A percentile compares a stretch with the other conserved stretches of the same genome.
These are phyloP conservation scores for Diadumene lineata DNA, from an alignment of 92 coral and sea anemone genomes.

Conservation along the genomic window DNA sequence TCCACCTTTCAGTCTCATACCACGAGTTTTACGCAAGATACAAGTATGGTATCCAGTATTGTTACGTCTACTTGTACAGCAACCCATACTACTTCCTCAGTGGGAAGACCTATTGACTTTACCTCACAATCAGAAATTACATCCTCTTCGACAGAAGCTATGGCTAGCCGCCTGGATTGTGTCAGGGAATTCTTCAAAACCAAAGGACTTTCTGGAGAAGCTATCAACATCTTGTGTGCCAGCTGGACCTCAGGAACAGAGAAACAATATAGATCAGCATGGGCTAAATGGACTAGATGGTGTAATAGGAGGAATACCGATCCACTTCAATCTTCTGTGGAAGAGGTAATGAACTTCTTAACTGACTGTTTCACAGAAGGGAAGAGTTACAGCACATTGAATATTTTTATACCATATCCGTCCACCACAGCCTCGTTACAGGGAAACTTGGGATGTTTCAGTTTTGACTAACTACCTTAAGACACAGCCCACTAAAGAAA, in stretches of 20 bases:
- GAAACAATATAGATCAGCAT: conserved; percentile 40
- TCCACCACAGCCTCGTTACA: conserved; percentile 29
- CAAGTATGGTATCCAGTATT: conserved; percentile 42
- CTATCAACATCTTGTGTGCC: conserved; percentile 30
- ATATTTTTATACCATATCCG: conserved; percentile 9
- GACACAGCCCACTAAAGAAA: conserved; percentile 3
- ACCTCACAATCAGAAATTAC: conserved; percentile 32
- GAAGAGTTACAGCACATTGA: conserved; percentile 38
- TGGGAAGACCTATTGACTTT: conserved; percentile 28
- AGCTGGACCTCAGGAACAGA: conserved; percentile 43
- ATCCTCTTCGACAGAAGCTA: conserved; percentile 29
- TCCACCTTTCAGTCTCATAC: conserved; percentile 51
- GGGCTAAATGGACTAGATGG: conserved; percentile 55
- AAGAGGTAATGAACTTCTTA: conserved; percentile 22
- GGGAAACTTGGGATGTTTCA: conserved; percentile 31
- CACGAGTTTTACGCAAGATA: conserved; percentile 34
- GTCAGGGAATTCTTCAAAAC: conserved; percentile 33
- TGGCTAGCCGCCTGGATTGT: conserved; percentile 39
- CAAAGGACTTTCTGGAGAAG: conserved; percentile 28
- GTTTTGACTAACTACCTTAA: conserved; percentile 2
- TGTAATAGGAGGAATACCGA: conserved; percentile 22
- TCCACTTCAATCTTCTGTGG: conserved; percentile 39
- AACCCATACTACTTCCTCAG: conserved; percentile 26
- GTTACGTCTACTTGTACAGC: conserved; percentile 3
- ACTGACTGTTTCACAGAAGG: conserved; percentile 28